Evolutionary conservation across 2,113 vertebrate genomes (phyloP).

Genomic region (Dinomys branickii): DNA sequence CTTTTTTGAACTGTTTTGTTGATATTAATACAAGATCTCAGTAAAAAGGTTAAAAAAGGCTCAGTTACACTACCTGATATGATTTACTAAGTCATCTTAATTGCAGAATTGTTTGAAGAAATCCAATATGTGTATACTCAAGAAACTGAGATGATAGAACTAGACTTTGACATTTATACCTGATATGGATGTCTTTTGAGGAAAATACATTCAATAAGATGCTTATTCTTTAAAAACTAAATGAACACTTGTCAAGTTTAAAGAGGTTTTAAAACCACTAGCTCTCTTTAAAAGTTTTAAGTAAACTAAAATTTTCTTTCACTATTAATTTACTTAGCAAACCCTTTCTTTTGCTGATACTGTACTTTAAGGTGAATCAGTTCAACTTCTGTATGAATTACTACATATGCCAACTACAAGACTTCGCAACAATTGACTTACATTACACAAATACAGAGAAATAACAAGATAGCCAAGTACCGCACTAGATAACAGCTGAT

Average conservation of each 20-base stretch:
- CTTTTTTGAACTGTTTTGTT: neutral
- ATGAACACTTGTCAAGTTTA: neutral
- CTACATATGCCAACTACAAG: neutral
- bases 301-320: neutral
- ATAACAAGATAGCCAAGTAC: neutral
- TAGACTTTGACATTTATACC: neutral
- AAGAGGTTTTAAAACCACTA: neutral
- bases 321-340: conserved; percentile 26
- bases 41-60: neutral
- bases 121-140: neutral
- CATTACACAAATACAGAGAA: neutral
- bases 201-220: conserved; percentile 24
- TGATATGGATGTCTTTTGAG: neutral
- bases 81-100: neutral
- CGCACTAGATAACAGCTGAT: neutral
- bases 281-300: conserved; percentile 37
- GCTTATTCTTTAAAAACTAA: conserved; percentile 20
- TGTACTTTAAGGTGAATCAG: neutral
- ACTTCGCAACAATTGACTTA: neutral
- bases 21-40: neutral
- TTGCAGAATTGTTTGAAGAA: neutral
- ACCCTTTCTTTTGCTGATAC: neutral
- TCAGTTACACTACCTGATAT: neutral
- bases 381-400: conserved; percentile 39
- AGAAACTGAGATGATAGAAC: neutral